Conservation (phyloP, 2,113 vertebrate species). For the Forbesichthys agassizii region DNA sequence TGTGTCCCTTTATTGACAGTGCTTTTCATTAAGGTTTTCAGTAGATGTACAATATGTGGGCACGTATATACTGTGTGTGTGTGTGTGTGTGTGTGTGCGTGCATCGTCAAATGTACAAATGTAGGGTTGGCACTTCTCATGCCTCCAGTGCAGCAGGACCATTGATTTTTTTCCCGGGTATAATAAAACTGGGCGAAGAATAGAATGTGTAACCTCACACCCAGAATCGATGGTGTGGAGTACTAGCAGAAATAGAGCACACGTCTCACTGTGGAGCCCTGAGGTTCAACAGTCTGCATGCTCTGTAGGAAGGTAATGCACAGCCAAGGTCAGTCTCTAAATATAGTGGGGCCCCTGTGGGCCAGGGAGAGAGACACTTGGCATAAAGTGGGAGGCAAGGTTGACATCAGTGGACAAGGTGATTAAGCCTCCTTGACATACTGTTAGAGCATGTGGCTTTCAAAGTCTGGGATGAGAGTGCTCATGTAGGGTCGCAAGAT, state of each 20-base stretch:
- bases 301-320: constrained; percentile 35
- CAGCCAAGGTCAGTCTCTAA: constrained; percentile 53
- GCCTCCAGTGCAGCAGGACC: constrained; percentile 15
- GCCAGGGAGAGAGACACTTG: constrained; percentile 4
- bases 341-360: constrained; percentile 33
- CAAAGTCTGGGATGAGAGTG: no score
- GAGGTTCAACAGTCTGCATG: constrained; percentile 12
- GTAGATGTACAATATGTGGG: not conserved
- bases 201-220: constrained; percentile 49
- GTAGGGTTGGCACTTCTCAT: not conserved
- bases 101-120: not conserved
- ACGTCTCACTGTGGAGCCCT: constrained; percentile 32
- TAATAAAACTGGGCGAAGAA: constrained; percentile 38
- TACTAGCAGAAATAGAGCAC: constrained; percentile 39
- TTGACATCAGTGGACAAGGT: constrained; percentile 14
- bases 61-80: not conserved
- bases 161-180: constrained; percentile 52
- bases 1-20: no score
- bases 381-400: constrained; percentile 3
- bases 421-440: not conserved
- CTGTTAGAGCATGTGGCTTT: not conserved
- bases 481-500: no score
- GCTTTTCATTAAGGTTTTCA: no score
- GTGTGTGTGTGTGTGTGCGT: no score
- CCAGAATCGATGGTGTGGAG: constrained; percentile 63